Conservation (phyloP, 2,888 invertebrate species). For the Epinotia bilunana region DNA sequence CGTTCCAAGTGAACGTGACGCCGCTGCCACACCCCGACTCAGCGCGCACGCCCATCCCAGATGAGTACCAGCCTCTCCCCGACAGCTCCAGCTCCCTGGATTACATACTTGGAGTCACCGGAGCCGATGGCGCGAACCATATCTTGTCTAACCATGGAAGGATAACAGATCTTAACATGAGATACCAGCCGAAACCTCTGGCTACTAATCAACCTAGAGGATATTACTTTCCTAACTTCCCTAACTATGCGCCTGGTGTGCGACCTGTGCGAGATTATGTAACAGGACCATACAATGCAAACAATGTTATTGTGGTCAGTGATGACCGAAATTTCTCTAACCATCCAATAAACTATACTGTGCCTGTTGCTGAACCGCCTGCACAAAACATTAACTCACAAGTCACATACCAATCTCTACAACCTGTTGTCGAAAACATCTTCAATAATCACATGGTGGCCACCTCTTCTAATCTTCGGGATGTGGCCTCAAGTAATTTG, state of each 20-base stretch:
- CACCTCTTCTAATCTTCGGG: constrained; percentile 43
- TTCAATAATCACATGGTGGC: constrained; percentile 50
- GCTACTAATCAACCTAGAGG: constrained; percentile 58
- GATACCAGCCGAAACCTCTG: constrained; percentile 75
- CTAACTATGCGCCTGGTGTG: constrained; percentile 56
- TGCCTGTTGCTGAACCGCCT: constrained; percentile 55
- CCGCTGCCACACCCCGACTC: constrained; percentile 65
- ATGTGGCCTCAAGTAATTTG: constrained; percentile 55
- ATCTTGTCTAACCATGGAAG: constrained; percentile 53
- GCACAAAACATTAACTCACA: constrained; percentile 46
- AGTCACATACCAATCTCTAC: constrained; percentile 57
- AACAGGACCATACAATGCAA: constrained; percentile 60
- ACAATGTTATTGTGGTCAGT: constrained; percentile 65
- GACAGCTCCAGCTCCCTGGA: constrained; percentile 77
- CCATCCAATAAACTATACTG: constrained; percentile 63
- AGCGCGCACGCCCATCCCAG: constrained; percentile 76
- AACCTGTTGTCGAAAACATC: constrained; percentile 52
- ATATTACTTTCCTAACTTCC: constrained; percentile 68
- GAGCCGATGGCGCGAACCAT: constrained; percentile 58
- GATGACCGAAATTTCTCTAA: constrained; percentile 64
- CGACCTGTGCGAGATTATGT: constrained; percentile 62
- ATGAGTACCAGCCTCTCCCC: constrained; percentile 79
- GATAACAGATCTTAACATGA: constrained; percentile 67
- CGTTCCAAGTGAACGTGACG: constrained; percentile 66
- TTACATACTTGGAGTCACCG: constrained; percentile 60